Percentiles rank a stretch among this genome's conserved stretches.
Evolutionary conservation across 2,797 vertebrate species (phyloP).

Genomic region (Hemitrygon akajei): DNA sequence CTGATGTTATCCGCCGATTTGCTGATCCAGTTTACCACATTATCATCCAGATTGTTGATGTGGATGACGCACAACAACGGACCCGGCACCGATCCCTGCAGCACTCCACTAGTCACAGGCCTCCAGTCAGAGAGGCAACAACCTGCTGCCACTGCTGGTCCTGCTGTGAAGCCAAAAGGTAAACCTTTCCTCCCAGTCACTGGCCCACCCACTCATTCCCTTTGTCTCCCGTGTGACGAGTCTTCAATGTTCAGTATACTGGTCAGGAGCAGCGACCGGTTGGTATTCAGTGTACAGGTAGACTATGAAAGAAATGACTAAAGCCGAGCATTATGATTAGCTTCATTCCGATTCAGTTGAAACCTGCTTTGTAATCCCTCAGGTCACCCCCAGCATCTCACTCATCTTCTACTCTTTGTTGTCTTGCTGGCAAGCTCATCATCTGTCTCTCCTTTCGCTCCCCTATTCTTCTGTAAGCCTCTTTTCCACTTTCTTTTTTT

Average conservation of each 20-base stretch:
- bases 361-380: constrained; percentile 23
- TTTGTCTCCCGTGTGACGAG: neutral
- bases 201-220: neutral
- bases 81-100: no score
- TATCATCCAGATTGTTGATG: no score
- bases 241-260: neutral
- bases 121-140: no score
- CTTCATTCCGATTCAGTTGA: neutral
- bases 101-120: no score
- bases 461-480: no score
- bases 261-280: neutral
- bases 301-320: neutral
- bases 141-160: no score
- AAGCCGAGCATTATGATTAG: neutral
- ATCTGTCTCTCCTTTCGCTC: no score
- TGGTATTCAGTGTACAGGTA: neutral
- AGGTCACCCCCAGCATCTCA: neutral
- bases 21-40: no score
- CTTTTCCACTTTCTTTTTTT: neutral
- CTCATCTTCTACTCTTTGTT: constrained; percentile 37
- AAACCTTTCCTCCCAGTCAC: neutral
- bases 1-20: no score
- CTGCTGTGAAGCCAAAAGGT: no score
- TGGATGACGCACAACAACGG: no score
- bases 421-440: neutral